Conservation (phyloP, 2,797 vertebrate species). For the Cossypha polioptera region DNA sequence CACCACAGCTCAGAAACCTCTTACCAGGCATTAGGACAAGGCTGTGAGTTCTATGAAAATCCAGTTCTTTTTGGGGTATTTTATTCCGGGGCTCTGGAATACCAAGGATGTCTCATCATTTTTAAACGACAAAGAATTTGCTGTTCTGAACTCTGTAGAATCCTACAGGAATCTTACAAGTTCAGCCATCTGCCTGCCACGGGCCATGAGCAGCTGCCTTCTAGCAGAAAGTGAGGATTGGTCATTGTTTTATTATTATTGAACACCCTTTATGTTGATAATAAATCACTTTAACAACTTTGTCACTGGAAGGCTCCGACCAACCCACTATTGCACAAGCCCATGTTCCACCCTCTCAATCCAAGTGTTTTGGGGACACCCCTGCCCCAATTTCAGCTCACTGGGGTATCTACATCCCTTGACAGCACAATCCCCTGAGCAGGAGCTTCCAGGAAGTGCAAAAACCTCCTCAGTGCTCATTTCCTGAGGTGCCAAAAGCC, state of each 20-base stretch:
- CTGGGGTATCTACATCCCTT: neutral
- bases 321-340: neutral
- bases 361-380: neutral
- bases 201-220: neutral
- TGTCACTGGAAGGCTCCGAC: neutral
- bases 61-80: neutral
- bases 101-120: neutral
- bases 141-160: neutral
- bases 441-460: neutral
- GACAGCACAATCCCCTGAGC: neutral
- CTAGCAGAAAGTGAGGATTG: neutral
- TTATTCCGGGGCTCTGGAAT: neutral
- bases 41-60: neutral
- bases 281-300: slow-evolving; percentile 3
- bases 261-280: neutral
- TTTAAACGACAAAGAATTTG: neutral
- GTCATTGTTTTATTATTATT: neutral
- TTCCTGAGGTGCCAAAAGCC: neutral
- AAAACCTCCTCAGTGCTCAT: neutral
- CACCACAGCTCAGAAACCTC: neutral
- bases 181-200: neutral
- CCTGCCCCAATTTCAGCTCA: neutral
- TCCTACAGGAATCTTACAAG: neutral
- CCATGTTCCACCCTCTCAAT: neutral
- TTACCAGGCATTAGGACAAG: neutral